Evolutionary conservation across 64 coral and sea anemone genomes (phyloP).

Genomic region (Dendrophyllia cribrosa): DNA sequence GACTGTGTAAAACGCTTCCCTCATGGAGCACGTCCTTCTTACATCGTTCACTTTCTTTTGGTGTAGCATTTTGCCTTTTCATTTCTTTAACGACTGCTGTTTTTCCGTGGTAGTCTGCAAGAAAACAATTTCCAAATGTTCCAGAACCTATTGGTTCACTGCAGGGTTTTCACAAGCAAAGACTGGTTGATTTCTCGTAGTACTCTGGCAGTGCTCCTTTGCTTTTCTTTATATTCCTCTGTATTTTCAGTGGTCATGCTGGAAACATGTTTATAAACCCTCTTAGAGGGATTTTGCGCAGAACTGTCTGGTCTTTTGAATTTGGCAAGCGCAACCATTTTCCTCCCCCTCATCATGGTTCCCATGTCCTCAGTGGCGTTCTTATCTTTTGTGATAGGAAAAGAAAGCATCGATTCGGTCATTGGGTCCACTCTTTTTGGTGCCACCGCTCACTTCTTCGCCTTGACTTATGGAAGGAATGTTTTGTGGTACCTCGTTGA

Average conservation of each 20-base stretch:
- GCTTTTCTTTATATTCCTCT: not conserved
- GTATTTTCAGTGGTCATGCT: not conserved
- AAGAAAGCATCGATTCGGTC: not conserved
- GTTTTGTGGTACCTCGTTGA: no score
- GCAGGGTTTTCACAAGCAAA: not conserved
- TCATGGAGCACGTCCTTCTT: constrained; percentile 33
- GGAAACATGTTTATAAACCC: not conserved
- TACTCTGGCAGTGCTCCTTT: no score
- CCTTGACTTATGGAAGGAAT: no score
- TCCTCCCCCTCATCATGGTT: not conserved
- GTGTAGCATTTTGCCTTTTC: constrained; percentile 2
- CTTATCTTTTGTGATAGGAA: no score
- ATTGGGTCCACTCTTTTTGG: no score
- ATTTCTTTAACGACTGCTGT: constrained; percentile 50
- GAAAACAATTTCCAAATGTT: constrained; percentile 40
- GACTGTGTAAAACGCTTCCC: constrained; percentile 19
- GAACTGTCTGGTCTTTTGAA: not conserved
- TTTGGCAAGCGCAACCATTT: constrained; percentile 11
- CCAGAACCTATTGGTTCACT: constrained; percentile 34
- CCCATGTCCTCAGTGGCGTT: not conserved
- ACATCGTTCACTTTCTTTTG: constrained; percentile 21
- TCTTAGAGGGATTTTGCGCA: not conserved
- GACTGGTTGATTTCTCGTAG: constrained; percentile 7
- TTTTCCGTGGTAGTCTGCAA: constrained; percentile 19
- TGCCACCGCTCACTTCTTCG: no score